Base-by-base conservation (phyloP, 2,113 vertebrate species). In the Rhabdomys dilectus region DNA sequence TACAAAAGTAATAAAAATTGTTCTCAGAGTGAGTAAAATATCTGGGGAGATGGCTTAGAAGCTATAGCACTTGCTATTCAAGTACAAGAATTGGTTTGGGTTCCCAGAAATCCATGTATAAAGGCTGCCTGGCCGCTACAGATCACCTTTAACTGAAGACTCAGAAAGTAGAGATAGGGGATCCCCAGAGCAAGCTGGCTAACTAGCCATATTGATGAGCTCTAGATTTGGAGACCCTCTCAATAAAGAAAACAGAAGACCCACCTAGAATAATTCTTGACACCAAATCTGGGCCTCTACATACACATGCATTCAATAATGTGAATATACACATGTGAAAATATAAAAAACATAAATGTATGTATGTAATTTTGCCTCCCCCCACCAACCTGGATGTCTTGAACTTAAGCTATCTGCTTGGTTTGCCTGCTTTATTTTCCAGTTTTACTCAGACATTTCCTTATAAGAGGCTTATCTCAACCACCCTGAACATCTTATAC, bases 1-100 rank as follows among this genome's bases (percentile, higher is more conserved):
- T 56, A 39, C 22, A 90, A 62, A 84, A 89, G 80, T 76, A 81
- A 62, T 26, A 82, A 91, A 96, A 95, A 26, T 5, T 73, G 31
- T 82, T 22, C 80, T 93, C 86, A 62, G 89, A 17, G 22, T 62
- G 12, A 62, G 60, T 16, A 48, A 78, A 78, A 29, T n/a, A 62
- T 39, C 56, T 62, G 53, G 58, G 3, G 13, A 84, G 51, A 84
- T 42, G n/a, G 36, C 81, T 84, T 29, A 62, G 56, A 42, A 13
- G 56, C 26, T 62, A 60, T 39, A 42, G 56, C 29, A 42, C 24
- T 39, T 84, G 56, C n/a, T 6, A 84, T 53, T 62, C n/a, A 62
- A 29, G n/a, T 62, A 24, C 24, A 82, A 7, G 34, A 10, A 56
- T n/a, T 81, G 5, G 56, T 39, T 26, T 39, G 24, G 56, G 42